phyloP scores from a whole-genome alignment of 2,113 vertebrate species.

The Tauraco erythrolophus region DNA sequence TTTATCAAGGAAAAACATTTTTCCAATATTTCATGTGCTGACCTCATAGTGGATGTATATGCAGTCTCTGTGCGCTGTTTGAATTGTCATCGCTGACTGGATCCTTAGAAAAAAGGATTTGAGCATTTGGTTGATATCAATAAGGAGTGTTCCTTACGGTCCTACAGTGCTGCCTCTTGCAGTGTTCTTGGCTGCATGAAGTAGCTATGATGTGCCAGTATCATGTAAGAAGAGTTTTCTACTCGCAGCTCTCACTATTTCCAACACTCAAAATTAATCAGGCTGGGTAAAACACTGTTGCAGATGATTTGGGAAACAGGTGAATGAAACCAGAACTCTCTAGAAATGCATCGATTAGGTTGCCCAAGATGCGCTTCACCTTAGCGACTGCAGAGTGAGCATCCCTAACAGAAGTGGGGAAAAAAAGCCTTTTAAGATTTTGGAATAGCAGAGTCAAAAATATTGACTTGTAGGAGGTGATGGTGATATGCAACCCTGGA shows the following conservation, averaged over 20 bases:
- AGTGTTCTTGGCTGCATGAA: neutral
- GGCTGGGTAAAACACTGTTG: neutral
- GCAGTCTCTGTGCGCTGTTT: neutral
- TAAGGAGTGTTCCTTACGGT: neutral
- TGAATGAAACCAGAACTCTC: neutral
- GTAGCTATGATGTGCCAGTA: neutral
- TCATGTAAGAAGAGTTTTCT: neutral
- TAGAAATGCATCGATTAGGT: neutral
- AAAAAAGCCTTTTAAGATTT: neutral
- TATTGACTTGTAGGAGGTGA: neutral
- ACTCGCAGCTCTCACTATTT: neutral
- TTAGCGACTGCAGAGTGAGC: neutral
- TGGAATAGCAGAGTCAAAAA: neutral
- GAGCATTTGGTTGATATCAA: neutral
- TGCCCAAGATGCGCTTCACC: neutral
- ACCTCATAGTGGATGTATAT: rapidly evolving
- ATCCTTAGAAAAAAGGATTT: neutral
- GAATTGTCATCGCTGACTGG: neutral
- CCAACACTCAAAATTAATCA: neutral
- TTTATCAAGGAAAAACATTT: neutral
- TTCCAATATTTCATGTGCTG: neutral
- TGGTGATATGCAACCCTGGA: neutral
- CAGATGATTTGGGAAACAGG: neutral
- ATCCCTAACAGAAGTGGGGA: neutral
- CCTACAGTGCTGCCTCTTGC: neutral